Conservation (phyloP, 2,888 invertebrate genomes). For the Epistrophella euchroma region DNA sequence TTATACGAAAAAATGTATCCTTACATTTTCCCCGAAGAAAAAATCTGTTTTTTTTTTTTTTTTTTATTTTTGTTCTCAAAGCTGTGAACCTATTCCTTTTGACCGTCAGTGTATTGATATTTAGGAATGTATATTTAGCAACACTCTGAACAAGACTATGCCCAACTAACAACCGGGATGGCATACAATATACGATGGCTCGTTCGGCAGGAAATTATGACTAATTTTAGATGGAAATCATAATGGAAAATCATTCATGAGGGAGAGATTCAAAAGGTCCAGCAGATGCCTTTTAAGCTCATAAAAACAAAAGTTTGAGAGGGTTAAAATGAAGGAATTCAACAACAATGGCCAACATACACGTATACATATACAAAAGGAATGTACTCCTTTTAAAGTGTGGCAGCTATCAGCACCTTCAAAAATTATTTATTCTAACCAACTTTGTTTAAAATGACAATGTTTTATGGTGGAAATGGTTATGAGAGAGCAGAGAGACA, state of each 20-base stretch:
- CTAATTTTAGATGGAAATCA: constrained; percentile 66
- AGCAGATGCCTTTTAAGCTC: constrained; percentile 1
- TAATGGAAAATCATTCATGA: constrained; percentile 59
- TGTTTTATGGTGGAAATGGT: constrained; percentile 15
- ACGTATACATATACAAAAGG: not conserved
- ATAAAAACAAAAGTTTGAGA: not conserved
- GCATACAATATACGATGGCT: not conserved
- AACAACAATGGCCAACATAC: constrained; percentile 6
- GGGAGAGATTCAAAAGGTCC: constrained; percentile 49
- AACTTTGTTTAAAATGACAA: constrained; percentile 22
- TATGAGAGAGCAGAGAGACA: constrained; percentile 7
- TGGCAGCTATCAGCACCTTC: constrained; percentile 1
- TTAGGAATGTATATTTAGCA: not conserved
- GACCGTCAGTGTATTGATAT: not conserved
- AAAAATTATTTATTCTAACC: constrained; percentile 5
- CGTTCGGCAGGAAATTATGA: constrained; percentile 50
- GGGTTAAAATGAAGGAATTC: constrained; percentile 2
- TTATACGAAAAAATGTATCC: too few relatives aligned
- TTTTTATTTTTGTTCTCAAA: too few relatives aligned
- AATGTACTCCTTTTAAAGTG: not conserved
- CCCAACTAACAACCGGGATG: not conserved
- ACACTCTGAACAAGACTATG: not conserved
- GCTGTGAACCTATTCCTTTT: too few relatives aligned
- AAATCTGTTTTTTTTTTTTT: too few relatives aligned
- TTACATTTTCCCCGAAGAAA: too few relatives aligned